Percentiles rank a stretch among this genome's conserved stretches.
phyloP scores from a whole-genome alignment of 2,113 vertebrate species.

The Grallaria varia region DNA sequence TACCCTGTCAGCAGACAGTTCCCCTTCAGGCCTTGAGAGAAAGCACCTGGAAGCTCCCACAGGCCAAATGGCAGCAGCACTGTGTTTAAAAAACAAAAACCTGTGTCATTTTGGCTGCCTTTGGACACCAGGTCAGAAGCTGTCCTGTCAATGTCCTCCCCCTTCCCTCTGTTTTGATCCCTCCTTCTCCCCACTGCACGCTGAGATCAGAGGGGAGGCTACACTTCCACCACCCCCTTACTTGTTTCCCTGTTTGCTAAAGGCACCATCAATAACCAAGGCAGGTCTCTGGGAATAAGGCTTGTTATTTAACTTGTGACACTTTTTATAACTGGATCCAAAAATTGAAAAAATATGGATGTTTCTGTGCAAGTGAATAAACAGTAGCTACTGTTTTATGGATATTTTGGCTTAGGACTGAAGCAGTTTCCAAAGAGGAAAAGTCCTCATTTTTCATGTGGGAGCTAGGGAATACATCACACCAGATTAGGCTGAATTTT shows the following conservation, averaged over 20 bases:
- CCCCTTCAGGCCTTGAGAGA: not conserved
- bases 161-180: not conserved
- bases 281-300: not conserved
- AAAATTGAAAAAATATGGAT: not conserved
- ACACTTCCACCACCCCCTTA: not conserved
- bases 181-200: not conserved
- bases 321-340: not conserved
- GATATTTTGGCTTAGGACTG: not conserved
- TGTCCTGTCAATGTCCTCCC: not conserved
- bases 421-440: not conserved
- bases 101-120: not conserved
- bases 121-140: not conserved
- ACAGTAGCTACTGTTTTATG: not conserved
- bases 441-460: not conserved
- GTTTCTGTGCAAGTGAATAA: not conserved
- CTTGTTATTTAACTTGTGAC: not conserved
- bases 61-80: not conserved
- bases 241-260: constrained; percentile 3
- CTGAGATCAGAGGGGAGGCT: not conserved
- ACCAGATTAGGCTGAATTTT: not conserved
- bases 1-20: not conserved
- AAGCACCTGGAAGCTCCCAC: constrained; percentile 1
- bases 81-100: not conserved
- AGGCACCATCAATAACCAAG: not conserved
- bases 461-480: not conserved